A percentile compares a stretch with the other conserved stretches of the same genome.
phyloP scores from a whole-genome alignment of 2,888 invertebrate genomes.

The Sarcophaga caerulescens region DNA sequence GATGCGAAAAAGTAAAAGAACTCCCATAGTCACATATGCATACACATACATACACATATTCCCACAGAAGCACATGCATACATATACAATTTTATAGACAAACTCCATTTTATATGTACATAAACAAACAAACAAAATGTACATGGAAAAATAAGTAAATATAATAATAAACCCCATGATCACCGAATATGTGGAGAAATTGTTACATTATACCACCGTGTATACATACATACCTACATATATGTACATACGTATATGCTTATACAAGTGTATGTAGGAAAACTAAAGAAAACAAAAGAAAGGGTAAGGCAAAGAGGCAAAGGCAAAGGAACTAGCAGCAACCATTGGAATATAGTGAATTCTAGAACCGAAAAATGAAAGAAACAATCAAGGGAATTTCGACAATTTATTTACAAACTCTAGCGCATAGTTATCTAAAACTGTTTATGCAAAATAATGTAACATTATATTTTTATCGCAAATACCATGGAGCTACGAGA shows the following conservation, averaged over 20 bases:
- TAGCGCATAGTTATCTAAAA: slow-evolving; percentile 68
- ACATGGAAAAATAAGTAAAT: slow-evolving; percentile 4
- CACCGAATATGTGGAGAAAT: not conserved
- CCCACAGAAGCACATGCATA: not conserved
- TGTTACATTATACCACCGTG: slow-evolving; percentile 2
- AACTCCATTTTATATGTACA: slow-evolving; percentile 3
- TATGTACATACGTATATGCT: not conserved
- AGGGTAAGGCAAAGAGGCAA: not conserved
- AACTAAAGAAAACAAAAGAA: not conserved
- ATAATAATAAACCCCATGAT: slow-evolving; percentile 1
- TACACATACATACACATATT: not conserved
- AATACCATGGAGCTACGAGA: slow-evolving; percentile 61
- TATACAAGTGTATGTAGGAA: slow-evolving; percentile 4
- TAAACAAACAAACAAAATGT: slow-evolving; percentile 1
- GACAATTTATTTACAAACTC: slow-evolving; percentile 68
- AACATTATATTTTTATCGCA: slow-evolving; percentile 67
- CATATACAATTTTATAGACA: slow-evolving; percentile 15
- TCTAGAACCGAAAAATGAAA: slow-evolving; percentile 54
- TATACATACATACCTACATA: not conserved
- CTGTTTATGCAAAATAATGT: slow-evolving; percentile 68
- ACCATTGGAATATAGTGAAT: slow-evolving; percentile 35
- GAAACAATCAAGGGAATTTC: slow-evolving; percentile 66
- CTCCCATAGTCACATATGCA: slow-evolving; percentile 8
- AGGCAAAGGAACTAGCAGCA: slow-evolving; percentile 19
- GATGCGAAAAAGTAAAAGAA: slow-evolving; percentile 29